Base-by-base conservation (phyloP, 1,140 invertebrate genomes). In the Globodera ellingtonae region DNA sequence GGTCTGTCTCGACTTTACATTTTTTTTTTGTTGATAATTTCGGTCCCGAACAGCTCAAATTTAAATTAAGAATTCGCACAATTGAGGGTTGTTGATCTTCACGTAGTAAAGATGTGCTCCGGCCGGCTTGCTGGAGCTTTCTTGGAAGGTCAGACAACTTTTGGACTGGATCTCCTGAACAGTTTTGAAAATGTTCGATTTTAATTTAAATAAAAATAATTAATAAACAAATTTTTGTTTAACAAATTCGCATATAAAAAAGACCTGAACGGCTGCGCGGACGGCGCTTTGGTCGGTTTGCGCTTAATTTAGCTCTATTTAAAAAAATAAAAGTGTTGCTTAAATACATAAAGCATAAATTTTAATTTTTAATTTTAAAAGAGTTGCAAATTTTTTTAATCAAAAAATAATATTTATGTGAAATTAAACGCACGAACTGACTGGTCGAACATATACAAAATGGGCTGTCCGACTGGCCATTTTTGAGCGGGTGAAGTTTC, bases 131-230 rank as follows among this genome's bases (percentile, higher is more conserved):
- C 77, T 47, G 15, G n/a, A 50, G 62, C 66, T 65, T 48, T 75
- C 75, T 72, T 81, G 85, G 71, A 89, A 89, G 59, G 80, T 59
- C 21, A 89, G 66, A 72, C 87, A 89, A n/a, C 85, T 84, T 76
- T 83, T 86, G 4, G 78, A 73, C 24, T 88, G 76, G 52, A 89
- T 89, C 76, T 89, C 88, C 46, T 47, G 67, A 6, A 62, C 18
- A 15, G 18, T 62, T 62, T 62, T 62, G 18, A 6, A 6, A n/a
- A 62, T 62, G 15, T 13, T 15, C 4, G 18, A 62, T 62, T 6
- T 59, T 62, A 18, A 62, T 18, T 15, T 59, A 59, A 59, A 15
- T 6, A 59, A 18, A 15, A 15, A 15, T 10, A 10, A 59, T 15
- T 15, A 59, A 59, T 15, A 59, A 50, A 50, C 1, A 50, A 50